Conservation (phyloP, 1,140 invertebrate species). For the Manduca sexta region DNA sequence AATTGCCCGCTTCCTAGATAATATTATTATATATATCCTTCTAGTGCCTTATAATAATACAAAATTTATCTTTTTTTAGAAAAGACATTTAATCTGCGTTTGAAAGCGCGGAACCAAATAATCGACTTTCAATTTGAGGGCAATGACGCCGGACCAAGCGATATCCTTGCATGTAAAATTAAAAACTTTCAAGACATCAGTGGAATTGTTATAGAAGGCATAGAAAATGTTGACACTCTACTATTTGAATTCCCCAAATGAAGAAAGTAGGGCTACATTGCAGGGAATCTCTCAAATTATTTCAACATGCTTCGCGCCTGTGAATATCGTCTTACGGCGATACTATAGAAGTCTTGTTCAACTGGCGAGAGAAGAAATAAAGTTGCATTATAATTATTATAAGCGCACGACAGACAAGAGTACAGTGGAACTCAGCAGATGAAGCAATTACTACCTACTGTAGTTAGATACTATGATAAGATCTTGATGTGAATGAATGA, state of each 20-base stretch:
- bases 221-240: constrained; percentile 5
- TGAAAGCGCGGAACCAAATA: background rate
- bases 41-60: background rate
- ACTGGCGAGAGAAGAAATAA: too few species aligned
- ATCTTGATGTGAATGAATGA: too few species aligned
- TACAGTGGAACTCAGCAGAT: too few species aligned
- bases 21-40: too few species aligned
- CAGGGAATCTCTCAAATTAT: background rate
- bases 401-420: too few species aligned
- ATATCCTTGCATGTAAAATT: constrained; percentile 4
- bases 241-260: constrained; percentile 3
- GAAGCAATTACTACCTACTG: too few species aligned
- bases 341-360: too few species aligned
- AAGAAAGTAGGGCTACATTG: background rate
- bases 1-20: too few species aligned
- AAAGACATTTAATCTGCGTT: background rate
- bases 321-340: too few species aligned
- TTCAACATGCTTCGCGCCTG: too few species aligned
- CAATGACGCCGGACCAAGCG: background rate
- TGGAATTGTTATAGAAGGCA: constrained; percentile 9
- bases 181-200: constrained; percentile 5
- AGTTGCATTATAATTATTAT: too few species aligned
- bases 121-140: constrained; percentile 5
- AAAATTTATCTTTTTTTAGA: background rate
- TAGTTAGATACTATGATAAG: too few species aligned